Percentiles rank a stretch among this genome's conserved stretches.
phyloP scores from a whole-genome alignment of 2,888 invertebrate genomes.

The Homarus gammarus region DNA sequence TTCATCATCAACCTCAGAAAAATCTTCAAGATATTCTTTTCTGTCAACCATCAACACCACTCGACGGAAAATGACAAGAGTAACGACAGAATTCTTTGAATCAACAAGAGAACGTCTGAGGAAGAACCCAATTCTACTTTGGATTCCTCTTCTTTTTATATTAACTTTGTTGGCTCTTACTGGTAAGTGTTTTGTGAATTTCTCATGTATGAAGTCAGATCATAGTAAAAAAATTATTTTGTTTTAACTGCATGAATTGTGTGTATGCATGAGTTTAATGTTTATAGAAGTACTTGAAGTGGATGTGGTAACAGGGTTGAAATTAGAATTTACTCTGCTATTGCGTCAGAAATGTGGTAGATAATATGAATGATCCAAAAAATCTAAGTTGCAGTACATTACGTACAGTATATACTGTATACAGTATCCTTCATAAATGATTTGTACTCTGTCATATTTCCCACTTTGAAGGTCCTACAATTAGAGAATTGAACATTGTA shows the following conservation, averaged over 20 bases:
- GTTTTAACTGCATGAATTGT: conserved; percentile 22
- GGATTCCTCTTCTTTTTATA: conserved; percentile 59
- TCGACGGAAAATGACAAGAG: conserved; percentile 15
- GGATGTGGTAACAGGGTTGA: too few relatives aligned
- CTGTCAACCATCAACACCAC: conserved; percentile 35
- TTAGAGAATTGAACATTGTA: too few relatives aligned
- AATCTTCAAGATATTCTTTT: conserved; percentile 33
- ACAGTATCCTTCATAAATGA: too few relatives aligned
- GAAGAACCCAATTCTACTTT: conserved; percentile 57
- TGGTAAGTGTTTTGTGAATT: conserved; percentile 42
- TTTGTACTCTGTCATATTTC: too few relatives aligned
- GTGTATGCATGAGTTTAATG: not conserved
- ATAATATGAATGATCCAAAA: too few relatives aligned
- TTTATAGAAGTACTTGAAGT: too few relatives aligned
- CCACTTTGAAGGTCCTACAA: too few relatives aligned
- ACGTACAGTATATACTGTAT: too few relatives aligned
- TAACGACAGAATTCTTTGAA: conserved; percentile 22
- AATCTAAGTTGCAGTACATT: too few relatives aligned
- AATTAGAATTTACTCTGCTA: too few relatives aligned
- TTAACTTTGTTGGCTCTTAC: conserved; percentile 49
- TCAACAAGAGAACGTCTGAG: conserved; percentile 24
- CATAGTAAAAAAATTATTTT: not conserved
- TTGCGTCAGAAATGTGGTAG: too few relatives aligned
- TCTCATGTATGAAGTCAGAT: not conserved
- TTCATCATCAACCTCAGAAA: conserved; percentile 2